Conservation (phyloP, 2,888 invertebrate species). For the Drosophila flavopinicola region DNA sequence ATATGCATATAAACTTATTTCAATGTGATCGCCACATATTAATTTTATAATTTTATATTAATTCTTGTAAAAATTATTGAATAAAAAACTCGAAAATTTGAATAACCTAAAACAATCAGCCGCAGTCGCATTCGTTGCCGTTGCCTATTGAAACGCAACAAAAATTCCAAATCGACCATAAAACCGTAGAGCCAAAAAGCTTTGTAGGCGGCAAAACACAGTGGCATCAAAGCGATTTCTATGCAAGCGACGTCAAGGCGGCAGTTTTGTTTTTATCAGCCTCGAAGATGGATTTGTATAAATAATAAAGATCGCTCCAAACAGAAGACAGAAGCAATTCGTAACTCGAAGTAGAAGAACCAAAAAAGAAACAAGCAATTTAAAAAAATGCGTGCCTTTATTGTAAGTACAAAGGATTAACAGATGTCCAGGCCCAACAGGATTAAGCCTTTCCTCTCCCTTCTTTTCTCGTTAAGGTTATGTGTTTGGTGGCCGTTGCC, state of each 20-base stretch:
- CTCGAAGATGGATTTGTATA: constrained; percentile 75
- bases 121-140: constrained; percentile 25
- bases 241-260: constrained; percentile 60
- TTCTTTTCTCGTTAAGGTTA: constrained; percentile 36
- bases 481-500: constrained; percentile 75
- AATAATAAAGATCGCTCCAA: constrained; percentile 72
- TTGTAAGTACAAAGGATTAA: constrained; percentile 51
- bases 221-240: constrained; percentile 71
- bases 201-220: constrained; percentile 77
- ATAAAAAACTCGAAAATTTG: constrained; percentile 71
- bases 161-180: constrained; percentile 72
- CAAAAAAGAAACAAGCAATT: constrained; percentile 38
- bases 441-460: constrained; percentile 12
- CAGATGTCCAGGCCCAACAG: not conserved
- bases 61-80: constrained; percentile 78
- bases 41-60: constrained; percentile 74
- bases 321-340: constrained; percentile 67
- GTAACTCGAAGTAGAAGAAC: constrained; percentile 63
- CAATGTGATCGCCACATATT: constrained; percentile 67
- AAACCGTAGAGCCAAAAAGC: constrained; percentile 61
- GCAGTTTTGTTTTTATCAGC: constrained; percentile 71
- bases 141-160: constrained; percentile 69
- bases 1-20: constrained; percentile 58
- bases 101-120: constrained; percentile 69
- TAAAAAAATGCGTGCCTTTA: constrained; percentile 69